Evolutionary conservation across 2,888 invertebrate genomes (phyloP), one percentile per base, ranked within the genome.

Genomic region (Drosophila crucigera): DNA sequence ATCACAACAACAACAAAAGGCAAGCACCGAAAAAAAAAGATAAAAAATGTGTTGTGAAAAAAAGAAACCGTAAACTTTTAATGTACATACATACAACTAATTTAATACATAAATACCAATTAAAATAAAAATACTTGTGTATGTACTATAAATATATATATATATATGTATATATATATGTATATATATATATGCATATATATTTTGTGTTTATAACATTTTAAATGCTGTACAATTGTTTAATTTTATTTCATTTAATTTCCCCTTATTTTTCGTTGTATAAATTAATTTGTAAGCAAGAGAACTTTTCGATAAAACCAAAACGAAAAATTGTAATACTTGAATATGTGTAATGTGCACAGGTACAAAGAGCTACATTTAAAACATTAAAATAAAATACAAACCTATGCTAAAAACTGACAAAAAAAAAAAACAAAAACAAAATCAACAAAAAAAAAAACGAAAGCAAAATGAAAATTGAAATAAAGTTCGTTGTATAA

Each of bases 301-400:
- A 41, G 14, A 54, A 58, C 14, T 49, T 41, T 60, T 75, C 73
- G 71, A 77, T 77, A 73, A 78, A 62, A 66, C 55, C 64, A 73
- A 68, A 79, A 75, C 54, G 78, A 68, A 64, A 35, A 3, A 79
- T 37, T 61, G 49, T 78, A 85, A 71, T 80, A 80, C 78, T 74
- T 79, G 80, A 76, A 84, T 76, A 80, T 74, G 76, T 81, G 80
- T 72, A 73, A 73, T 68, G 73, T 83, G 84, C 89, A 84, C 81
- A 82, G 78, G 87, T 88, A 88, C 87, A 84, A 88, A 80, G 77
- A 81, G 72, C 78, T 79, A 83, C 76, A 61, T 74, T 83, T 77
- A 80, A 83, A 69, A 52, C 6, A n/a, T 19, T 67, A 33, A 70
- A 73, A 73, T 62, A 66, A 75, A 68, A 70, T 70, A 62, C 50